Conservation (phyloP, 2,797 vertebrate genomes). For the Sebastes hopkinsi region DNA sequence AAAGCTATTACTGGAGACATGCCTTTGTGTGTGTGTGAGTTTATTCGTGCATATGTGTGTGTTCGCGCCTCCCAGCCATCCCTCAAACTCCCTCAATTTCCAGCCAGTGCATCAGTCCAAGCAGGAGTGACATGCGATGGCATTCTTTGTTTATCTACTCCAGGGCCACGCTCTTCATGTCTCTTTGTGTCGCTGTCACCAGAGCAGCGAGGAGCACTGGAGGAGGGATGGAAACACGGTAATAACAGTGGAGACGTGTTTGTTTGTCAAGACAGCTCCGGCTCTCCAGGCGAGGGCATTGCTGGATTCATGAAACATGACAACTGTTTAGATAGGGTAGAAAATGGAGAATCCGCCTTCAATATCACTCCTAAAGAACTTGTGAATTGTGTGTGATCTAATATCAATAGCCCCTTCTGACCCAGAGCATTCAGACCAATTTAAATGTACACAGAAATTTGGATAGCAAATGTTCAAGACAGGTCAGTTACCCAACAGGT, state of each 20-base stretch:
- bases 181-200: slow-evolving; percentile 76
- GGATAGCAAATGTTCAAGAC: not conserved
- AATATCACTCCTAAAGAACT: slow-evolving; percentile 17
- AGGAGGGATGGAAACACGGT: slow-evolving; percentile 49
- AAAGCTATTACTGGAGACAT: slow-evolving; percentile 72
- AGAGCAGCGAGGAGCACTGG: slow-evolving; percentile 51
- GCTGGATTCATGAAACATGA: slow-evolving; percentile 69
- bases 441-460: not conserved
- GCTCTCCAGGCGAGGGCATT: slow-evolving; percentile 51
- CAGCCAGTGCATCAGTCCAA: slow-evolving; percentile 64
- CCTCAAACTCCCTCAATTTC: slow-evolving; percentile 55
- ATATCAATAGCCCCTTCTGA: not conserved
- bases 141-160: slow-evolving; percentile 76
- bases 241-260: slow-evolving; percentile 58
- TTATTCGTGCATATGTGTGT: slow-evolving; percentile 7
- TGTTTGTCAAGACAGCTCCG: slow-evolving; percentile 63
- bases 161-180: slow-evolving; percentile 66
- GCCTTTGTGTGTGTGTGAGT: slow-evolving; percentile 33
- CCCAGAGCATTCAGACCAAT: not conserved
- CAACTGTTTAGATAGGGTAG: slow-evolving; percentile 63
- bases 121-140: slow-evolving; percentile 70
- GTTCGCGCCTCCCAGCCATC: slow-evolving; percentile 42
- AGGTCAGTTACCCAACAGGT: not conserved
- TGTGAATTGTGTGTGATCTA: not conserved
- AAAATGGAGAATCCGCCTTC: slow-evolving; percentile 50